Evolutionary conservation across 1,140 invertebrate genomes (phyloP), one percentile per base, ranked within the genome.

Genomic region (Drosophila subobscura): DNA sequence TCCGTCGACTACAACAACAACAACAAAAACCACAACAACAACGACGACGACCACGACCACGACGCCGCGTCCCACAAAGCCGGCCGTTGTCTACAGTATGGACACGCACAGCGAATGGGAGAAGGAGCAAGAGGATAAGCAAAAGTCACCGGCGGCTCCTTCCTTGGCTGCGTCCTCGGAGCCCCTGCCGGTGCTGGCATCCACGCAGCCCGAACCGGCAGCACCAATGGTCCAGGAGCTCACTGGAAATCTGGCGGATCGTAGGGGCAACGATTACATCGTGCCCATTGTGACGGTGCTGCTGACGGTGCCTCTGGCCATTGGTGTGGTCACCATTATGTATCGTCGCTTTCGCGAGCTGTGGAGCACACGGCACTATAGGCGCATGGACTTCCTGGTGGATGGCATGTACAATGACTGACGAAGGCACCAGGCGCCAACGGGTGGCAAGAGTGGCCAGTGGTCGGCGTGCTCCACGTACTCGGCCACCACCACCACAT

Each of bases 381-480:
- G 93, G 8, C 92, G 94, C 63, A 94, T 95, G 94, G 94, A 95
- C 81, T 94, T 94, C 77, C 90, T 95, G 3, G 94, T 95, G 54
- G 94, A 95, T 77, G 94, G 94, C 71, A 94, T 95, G 93, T 95
- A 95, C 77, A 94, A 95, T 79, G 93, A 94, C 83, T 94, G 90
- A 91, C 90, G 73, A 72, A 83, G 76, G 25, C 61, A 70, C n/a
- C 57, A 12, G 33, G 33, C 33, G 41, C 20, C 67, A 76, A 20
- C 25, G 33, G 33, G 22, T n/a, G 58, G 60, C 22, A 71, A 64
- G 1, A 23, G 37, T 7, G 44, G 20, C 20, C 55, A 46, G 47
- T 60, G 46, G 27, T 40, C 46, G 8, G 27, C 51, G 58, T 40
- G 4, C 57, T 20, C 14, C 41, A 37, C 23, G 22, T 67, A 67